Conservation (phyloP, 2,797 vertebrate species). For the Halcyon leucocephala region DNA sequence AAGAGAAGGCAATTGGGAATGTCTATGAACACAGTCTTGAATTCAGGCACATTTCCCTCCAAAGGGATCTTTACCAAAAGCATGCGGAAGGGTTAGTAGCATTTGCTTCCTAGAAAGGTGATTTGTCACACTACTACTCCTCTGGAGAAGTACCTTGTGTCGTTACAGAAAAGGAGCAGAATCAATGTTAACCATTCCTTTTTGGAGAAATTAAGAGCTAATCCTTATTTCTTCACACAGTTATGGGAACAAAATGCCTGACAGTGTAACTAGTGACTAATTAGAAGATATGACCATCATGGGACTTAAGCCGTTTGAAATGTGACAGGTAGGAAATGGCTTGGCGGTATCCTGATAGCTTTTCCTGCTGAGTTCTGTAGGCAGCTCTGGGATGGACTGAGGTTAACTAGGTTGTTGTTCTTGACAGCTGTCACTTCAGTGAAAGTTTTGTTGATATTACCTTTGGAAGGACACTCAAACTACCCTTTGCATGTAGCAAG, state of each 20-base stretch:
- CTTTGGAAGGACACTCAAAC: not conserved
- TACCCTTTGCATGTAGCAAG: not conserved
- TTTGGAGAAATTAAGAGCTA: not conserved
- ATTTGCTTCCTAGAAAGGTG: not conserved
- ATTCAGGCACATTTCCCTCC: not conserved
- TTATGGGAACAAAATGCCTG: not conserved
- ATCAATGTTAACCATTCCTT: not conserved
- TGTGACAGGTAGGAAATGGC: not conserved
- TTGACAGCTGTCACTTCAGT: not conserved
- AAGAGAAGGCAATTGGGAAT: not conserved
- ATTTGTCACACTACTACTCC: not conserved
- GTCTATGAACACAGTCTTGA: not conserved
- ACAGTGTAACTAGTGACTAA: not conserved
- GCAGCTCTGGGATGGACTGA: not conserved
- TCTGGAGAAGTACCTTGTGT: not conserved
- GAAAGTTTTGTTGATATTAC: not conserved
- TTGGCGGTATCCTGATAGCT: not conserved
- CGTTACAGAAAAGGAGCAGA: not conserved
- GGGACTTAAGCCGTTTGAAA: not conserved
- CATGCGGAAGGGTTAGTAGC: not conserved
- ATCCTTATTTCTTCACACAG: not conserved
- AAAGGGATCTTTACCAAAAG: not conserved
- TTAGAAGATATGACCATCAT: not conserved
- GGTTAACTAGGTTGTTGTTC: not conserved
- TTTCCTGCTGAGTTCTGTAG: not conserved